These are phyloP conservation scores for Galendromus occidentalis DNA, from an alignment of 1,140 invertebrate genomes.

Conservation along the genomic window DNA sequence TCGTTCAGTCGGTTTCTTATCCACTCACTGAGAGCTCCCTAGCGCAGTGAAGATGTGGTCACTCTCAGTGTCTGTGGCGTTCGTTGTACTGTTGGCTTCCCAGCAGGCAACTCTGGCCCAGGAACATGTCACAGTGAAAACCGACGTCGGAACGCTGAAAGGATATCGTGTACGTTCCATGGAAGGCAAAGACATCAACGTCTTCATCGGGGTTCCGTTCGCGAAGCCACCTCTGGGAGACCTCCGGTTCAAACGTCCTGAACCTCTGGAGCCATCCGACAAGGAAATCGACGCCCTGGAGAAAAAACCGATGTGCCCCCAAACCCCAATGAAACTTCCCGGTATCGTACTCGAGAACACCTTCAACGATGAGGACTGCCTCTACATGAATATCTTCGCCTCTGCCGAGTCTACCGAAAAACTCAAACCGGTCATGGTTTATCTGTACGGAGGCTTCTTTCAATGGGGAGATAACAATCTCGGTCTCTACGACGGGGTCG, in stretches of 20 bases:
- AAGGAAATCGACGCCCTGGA: background rate
- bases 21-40: too few relatives aligned
- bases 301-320: background rate
- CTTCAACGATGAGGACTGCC: constrained; percentile 60
- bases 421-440: constrained; percentile 45
- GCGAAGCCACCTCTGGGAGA: constrained; percentile 48
- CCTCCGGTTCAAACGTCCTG: constrained; percentile 47
- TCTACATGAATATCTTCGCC: constrained; percentile 80
- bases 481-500: constrained; percentile 37
- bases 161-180: background rate
- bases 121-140: background rate
- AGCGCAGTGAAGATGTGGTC: too few relatives aligned
- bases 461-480: constrained; percentile 38
- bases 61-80: too few relatives aligned
- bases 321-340: constrained; percentile 8
- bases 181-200: constrained; percentile 1
- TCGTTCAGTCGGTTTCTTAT: too few relatives aligned
- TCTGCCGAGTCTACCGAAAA: constrained; percentile 34
- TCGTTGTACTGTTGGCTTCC: too few relatives aligned
- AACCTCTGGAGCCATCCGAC: constrained; percentile 24
- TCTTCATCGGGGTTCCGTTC: constrained; percentile 48
- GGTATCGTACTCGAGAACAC: constrained; percentile 20
- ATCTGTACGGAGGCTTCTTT: constrained; percentile 52
- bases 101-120: background rate
- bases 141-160: background rate